Percentiles rank a stretch among this genome's conserved stretches.
Evolutionary conservation across 2,797 vertebrate genomes (phyloP).

Genomic region (Rhyacichthys aspro): DNA sequence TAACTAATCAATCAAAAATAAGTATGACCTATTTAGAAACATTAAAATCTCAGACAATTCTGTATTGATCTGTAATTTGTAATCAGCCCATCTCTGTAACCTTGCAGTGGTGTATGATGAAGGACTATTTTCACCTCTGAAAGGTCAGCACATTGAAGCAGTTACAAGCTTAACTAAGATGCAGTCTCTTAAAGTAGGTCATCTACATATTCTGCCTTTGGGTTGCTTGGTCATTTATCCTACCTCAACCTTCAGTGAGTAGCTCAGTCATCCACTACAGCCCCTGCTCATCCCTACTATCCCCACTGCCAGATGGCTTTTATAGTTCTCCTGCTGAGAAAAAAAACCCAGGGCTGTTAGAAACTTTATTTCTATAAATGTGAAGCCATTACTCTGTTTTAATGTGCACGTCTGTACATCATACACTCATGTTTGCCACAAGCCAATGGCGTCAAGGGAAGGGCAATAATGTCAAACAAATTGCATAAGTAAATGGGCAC

Average conservation of each 20-base stretch:
- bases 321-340: slow-evolving; percentile 67
- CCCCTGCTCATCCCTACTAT: slow-evolving; percentile 14
- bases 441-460: slow-evolving; percentile 66
- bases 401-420: slow-evolving; percentile 69
- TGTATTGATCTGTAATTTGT: no score
- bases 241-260: slow-evolving; percentile 41
- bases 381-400: slow-evolving; percentile 71
- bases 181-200: slow-evolving; percentile 21
- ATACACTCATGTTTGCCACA: slow-evolving; percentile 62
- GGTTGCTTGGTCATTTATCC: slow-evolving; percentile 39
- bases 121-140: slow-evolving; percentile 30
- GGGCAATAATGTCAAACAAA: slow-evolving; percentile 77
- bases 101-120: slow-evolving; percentile 9
- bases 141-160: slow-evolving; percentile 51
- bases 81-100: slow-evolving; percentile 14
- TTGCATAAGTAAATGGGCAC: slow-evolving; percentile 69
- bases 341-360: slow-evolving; percentile 64
- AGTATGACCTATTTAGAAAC: no score
- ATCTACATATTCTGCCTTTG: slow-evolving; percentile 13
- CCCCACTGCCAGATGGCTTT: slow-evolving; percentile 69
- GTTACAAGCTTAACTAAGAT: slow-evolving; percentile 30
- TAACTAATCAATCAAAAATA: no score
- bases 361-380: slow-evolving; percentile 75
- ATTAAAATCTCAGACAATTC: no score
- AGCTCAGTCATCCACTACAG: slow-evolving; percentile 45